phyloP scores from a whole-genome alignment of 2,113 vertebrate species.

The Neogale vison region DNA sequence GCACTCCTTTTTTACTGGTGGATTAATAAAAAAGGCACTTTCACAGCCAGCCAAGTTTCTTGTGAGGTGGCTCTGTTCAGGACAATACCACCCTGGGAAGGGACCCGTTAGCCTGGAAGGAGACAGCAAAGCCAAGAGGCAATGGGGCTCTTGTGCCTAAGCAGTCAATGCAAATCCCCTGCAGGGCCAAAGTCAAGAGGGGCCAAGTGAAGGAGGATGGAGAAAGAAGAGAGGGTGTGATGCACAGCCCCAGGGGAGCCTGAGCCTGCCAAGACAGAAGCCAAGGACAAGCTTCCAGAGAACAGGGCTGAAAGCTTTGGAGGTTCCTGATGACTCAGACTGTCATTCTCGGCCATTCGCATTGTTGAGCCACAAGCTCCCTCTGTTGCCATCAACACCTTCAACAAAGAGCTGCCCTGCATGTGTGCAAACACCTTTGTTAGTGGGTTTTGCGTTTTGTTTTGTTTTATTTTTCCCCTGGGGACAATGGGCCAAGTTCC shows the following conservation, averaged over 20 bases:
- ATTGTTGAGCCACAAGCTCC: too few species aligned
- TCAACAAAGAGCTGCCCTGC: not conserved
- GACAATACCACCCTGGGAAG: not conserved
- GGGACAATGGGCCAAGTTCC: not conserved
- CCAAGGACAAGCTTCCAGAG: not conserved
- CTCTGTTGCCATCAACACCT: not conserved
- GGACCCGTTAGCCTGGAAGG: not conserved
- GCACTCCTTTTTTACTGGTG: not conserved
- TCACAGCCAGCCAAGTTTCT: not conserved
- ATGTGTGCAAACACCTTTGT: not conserved
- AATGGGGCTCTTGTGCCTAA: not conserved
- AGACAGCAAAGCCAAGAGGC: not conserved
- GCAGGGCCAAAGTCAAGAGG: accelerated
- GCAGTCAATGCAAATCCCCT: accelerated
- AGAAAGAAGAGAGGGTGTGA: not conserved
- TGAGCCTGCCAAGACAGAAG: not conserved
- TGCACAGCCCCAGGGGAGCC: not conserved
- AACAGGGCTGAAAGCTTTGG: not conserved
- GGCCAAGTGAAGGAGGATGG: not conserved
- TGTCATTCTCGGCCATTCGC: not conserved
- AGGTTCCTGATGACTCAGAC: not conserved
- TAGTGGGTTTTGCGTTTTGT: not conserved
- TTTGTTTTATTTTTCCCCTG: not conserved
- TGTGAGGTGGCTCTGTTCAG: not conserved
- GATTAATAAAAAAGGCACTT: too few species aligned